Conservation (phyloP, 1,140 invertebrate species). For the Lepidurus arcticus region DNA sequence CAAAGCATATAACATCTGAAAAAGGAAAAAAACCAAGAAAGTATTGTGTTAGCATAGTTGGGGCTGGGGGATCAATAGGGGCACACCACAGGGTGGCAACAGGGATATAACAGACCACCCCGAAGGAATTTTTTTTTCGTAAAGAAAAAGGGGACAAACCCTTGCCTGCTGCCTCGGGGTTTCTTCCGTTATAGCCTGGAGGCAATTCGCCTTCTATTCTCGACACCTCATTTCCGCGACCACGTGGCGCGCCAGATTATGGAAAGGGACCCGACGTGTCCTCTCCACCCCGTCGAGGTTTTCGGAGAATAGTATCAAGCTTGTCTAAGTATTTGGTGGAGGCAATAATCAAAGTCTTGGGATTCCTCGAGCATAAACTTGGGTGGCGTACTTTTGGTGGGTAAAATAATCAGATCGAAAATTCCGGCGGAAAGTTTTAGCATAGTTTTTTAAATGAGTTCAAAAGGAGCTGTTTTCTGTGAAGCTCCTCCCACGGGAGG, state of each 20-base stretch:
- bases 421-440: not conserved
- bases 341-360: not conserved
- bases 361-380: not conserved
- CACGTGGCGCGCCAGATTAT: not conserved
- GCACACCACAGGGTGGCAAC: constrained; percentile 17
- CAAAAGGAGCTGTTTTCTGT: not conserved
- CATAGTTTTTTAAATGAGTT: not conserved
- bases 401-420: no score
- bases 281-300: not conserved
- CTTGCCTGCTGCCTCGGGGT: not conserved
- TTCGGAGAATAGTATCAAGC: not conserved
- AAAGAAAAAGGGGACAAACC: not conserved
- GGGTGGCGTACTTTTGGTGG: no score
- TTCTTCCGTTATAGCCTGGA: constrained; percentile 10
- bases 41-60: constrained; percentile 3
- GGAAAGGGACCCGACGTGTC: not conserved
- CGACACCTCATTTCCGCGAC: not conserved
- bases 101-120: constrained; percentile 15
- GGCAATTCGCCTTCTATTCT: not conserved
- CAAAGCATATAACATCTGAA: not conserved
- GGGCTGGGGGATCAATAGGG: not conserved
- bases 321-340: not conserved
- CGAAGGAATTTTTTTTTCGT: not conserved
- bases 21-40: not conserved
- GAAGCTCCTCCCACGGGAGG: not conserved